A percentile compares a stretch with the other conserved stretches of the same genome.
Evolutionary conservation across 1,140 invertebrate genomes (phyloP).

Genomic region (Acromyrmex charruanus): DNA sequence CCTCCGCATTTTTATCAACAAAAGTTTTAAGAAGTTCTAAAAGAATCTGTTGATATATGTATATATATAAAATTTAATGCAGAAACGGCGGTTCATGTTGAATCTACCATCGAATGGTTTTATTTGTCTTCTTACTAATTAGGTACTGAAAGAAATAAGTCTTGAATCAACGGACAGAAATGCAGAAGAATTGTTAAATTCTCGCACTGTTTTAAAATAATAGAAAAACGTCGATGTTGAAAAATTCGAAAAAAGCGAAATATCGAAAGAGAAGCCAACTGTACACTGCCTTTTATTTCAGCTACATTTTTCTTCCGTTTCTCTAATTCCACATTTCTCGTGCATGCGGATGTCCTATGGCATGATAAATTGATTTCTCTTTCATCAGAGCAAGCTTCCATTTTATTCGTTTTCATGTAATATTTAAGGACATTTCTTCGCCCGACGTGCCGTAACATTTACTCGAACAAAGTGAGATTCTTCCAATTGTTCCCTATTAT

Average conservation of each 20-base stretch:
- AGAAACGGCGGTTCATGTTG: not conserved
- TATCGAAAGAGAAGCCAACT: not conserved
- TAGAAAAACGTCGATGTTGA: not conserved
- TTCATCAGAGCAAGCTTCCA: not conserved
- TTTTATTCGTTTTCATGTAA: not conserved
- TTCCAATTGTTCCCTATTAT: not conserved
- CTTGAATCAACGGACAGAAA: not conserved
- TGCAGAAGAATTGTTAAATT: not conserved
- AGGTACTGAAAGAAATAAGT: not conserved
- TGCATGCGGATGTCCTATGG: not conserved
- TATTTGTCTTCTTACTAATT: not conserved
- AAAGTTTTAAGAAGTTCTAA: not conserved
- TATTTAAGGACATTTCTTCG: not conserved
- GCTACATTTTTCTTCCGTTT: not conserved
- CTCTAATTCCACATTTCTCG: not conserved
- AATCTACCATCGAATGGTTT: not conserved
- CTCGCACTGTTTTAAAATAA: not conserved
- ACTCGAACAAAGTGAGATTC: no score
- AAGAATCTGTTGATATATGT: not conserved
- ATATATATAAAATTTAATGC: not conserved
- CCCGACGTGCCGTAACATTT: not conserved
- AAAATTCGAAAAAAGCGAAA: not conserved
- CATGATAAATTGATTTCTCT: conserved; percentile 19
- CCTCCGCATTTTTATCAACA: not conserved
- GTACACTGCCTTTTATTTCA: conserved; percentile 1